Evolutionary conservation across 1,140 invertebrate species (phyloP).

Genomic region (Brachionus rotundiformis): DNA sequence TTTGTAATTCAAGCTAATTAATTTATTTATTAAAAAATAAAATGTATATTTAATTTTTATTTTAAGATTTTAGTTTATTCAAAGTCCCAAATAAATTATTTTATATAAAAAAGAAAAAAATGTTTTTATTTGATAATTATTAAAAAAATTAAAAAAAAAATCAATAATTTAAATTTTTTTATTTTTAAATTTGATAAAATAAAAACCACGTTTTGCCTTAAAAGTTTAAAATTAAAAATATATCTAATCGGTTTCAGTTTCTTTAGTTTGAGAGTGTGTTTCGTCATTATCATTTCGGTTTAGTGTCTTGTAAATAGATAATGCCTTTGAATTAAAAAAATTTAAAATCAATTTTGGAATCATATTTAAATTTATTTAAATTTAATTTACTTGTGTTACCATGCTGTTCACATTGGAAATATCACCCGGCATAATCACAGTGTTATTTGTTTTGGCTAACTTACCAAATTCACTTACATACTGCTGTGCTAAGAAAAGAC

Average conservation of each 20-base stretch:
- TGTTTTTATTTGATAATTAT: too few relatives aligned
- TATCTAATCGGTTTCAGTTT: background rate
- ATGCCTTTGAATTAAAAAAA: constrained; percentile 22
- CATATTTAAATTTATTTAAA: too few relatives aligned
- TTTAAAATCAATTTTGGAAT: too few relatives aligned
- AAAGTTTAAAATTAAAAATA: background rate
- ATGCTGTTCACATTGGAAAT: constrained; percentile 48
- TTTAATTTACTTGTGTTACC: constrained; percentile 37
- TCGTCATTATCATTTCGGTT: background rate
- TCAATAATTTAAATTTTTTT: background rate
- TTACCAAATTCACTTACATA: constrained; percentile 90
- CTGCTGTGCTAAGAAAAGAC: constrained; percentile 87
- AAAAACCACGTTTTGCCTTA: too few relatives aligned
- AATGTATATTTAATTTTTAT: too few relatives aligned
- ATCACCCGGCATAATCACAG: constrained; percentile 79
- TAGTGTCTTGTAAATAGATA: constrained; percentile 48
- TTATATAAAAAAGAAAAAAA: too few relatives aligned
- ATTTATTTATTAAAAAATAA: background rate
- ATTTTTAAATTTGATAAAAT: background rate
- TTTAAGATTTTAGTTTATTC: background rate
- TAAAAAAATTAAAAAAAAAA: background rate
- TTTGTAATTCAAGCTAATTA: constrained; percentile 7
- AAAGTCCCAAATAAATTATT: too few relatives aligned
- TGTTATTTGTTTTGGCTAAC: constrained; percentile 88
- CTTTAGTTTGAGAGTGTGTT: background rate